Base-by-base conservation (phyloP, 2,113 vertebrate species). In the Ophthalmolycus amberensis region DNA sequence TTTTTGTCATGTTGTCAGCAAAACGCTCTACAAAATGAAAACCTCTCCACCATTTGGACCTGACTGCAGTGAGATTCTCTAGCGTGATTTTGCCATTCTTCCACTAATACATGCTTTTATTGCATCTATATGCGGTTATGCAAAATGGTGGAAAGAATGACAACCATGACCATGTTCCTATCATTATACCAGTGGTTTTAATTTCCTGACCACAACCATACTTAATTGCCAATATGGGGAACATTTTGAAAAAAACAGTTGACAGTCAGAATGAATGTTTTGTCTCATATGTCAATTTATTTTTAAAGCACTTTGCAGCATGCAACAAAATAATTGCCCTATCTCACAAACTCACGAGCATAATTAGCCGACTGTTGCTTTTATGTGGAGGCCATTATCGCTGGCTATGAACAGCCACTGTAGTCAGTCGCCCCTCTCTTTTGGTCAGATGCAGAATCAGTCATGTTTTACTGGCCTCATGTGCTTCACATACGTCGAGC, bases 301-400 rank as follows among this genome's bases (percentile, higher is more conserved):
- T 27, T 25, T 3, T 14, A 11, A 32, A 64, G 25, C n/a, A 7
- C 62, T 67, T 74, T 70, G 42, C 86, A 40, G 71, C 27, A 44
- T 65, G 20, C 18, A 42, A 71, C 10, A 15, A 68, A 86, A 82
- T n/a, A 88, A 60, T 52, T 27, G 9, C 64, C 27, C 3, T 63
- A 29, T 83, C 85, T 91, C 87, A 83, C 84, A 77, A 72, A 83
- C 73, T 82, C 77, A 77, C 77, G 8, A 42, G 77, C 77, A 76
- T 91, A 94, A 94, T 95, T 94, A 93, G 91, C 87, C 90, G 58
- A 92, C 78, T 79, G 86, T 90, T 86, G 90, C 74, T 93, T 95
- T 95, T 94, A 95, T 94, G 85, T 85, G 88, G 85, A 85, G 91
- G 87, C 89, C 85, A 92, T 95, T 95, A 95, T 95, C 94, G 95